A percentile compares a stretch with the other conserved stretches of the same genome.
phyloP scores from a whole-genome alignment of 2,888 invertebrate species.

The Tanypteryx hageni region DNA sequence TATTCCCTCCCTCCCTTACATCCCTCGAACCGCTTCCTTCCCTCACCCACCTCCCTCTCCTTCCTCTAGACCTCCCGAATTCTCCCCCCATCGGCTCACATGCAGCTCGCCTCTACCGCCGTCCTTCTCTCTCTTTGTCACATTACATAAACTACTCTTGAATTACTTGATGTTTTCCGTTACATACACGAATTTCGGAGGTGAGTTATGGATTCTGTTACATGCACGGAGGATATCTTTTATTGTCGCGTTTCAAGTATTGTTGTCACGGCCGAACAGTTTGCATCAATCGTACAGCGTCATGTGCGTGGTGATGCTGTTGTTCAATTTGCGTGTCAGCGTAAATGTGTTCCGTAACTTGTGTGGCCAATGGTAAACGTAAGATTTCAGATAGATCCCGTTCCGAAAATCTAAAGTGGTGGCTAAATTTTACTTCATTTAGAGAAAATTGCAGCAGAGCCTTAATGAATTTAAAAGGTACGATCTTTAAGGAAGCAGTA shows the following conservation, averaged over 20 bases:
- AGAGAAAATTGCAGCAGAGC: too few species aligned
- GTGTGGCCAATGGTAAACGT: background rate
- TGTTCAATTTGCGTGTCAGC: background rate
- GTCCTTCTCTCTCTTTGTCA: slow-evolving; percentile 1
- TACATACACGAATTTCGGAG: slow-evolving; percentile 17
- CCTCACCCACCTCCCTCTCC: slow-evolving; percentile 9
- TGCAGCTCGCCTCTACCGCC: background rate
- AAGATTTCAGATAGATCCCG: background rate
- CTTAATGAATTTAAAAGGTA: too few species aligned
- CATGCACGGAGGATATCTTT: background rate
- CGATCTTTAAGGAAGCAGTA: too few species aligned
- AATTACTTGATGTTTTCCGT: background rate
- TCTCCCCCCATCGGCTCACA: background rate
- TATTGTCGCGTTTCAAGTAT: background rate
- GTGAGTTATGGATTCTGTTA: background rate
- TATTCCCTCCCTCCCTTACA: slow-evolving; percentile 6
- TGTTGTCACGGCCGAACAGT: background rate
- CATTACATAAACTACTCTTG: background rate
- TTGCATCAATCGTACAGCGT: background rate
- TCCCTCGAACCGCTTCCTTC: too few species aligned
- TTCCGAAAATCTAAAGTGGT: too few species aligned
- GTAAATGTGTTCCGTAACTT: background rate
- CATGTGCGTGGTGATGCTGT: background rate
- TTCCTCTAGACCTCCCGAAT: background rate
- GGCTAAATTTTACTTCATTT: too few species aligned